Evolutionary conservation across 2,888 invertebrate species (phyloP).

Genomic region (Seira ritae): DNA sequence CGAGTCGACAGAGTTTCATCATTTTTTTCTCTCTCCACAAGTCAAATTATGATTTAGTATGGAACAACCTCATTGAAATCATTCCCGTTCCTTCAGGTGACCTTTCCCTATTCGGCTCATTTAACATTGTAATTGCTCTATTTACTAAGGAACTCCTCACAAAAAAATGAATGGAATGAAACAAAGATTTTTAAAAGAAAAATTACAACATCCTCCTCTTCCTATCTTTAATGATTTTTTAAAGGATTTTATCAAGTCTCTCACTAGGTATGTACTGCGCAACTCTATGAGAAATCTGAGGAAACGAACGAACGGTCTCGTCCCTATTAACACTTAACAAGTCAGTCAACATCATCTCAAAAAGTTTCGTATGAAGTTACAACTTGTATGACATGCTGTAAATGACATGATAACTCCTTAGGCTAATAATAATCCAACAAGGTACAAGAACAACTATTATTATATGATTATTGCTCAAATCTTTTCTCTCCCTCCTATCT

Average conservation of each 20-base stretch:
- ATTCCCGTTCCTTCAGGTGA: conserved; percentile 29
- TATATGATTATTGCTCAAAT: background rate
- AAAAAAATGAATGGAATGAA: background rate
- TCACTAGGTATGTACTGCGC: no score
- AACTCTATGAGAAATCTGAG: background rate
- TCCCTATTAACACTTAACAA: conserved; percentile 53
- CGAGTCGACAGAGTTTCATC: conserved; percentile 28
- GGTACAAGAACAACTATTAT: conserved; percentile 21
- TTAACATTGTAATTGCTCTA: conserved; percentile 58
- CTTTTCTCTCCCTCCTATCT: background rate
- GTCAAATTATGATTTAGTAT: conserved; percentile 40
- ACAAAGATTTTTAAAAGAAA: no score
- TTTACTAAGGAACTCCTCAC: conserved; percentile 31
- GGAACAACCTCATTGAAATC: conserved; percentile 18
- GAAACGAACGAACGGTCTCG: no score
- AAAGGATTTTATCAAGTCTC: conserved; percentile 40
- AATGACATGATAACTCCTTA: conserved; percentile 61
- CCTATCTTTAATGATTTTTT: no score
- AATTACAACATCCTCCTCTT: no score
- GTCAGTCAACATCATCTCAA: conserved; percentile 45
- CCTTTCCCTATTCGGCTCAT: conserved; percentile 50
- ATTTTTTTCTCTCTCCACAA: background rate
- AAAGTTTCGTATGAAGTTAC: conserved; percentile 26
- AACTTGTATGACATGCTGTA: conserved; percentile 64
- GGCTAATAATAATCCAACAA: conserved; percentile 57